Evolutionary conservation across 2,888 invertebrate genomes (phyloP), one percentile per base, ranked within the genome.

Genomic region (Stenodera caucasica): DNA sequence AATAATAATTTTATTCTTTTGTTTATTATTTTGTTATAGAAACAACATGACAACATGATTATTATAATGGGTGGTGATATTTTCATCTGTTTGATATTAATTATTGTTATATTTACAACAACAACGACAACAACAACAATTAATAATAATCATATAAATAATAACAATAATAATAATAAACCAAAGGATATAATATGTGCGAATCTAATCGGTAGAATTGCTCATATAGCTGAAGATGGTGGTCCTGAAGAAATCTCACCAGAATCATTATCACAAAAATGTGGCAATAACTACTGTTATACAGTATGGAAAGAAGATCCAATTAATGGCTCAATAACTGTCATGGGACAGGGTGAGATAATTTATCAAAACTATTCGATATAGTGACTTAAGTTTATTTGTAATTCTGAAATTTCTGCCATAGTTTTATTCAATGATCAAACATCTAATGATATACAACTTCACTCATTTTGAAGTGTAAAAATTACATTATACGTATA

Each of bases 281-380:
- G 86, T 63, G 81, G 72, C 15, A 86, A 87, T n/a, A 85, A 87
- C n/a, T 78, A 80, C 67, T 92, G 92, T 74, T 92, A 88, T 75
- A 87, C 91, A 0, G 80, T 90, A 0, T 91, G 90, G 90, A 83
- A 84, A 67, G 85, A 87, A 67, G 85, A 88, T 69, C 78, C 80
- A 8, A 85, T 83, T 11, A 88, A 88, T 70, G 84, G 85, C 66
- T 86, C 85, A 49, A 80, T 80, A 55, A 79, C 79, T 66, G 84
- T 91, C 51, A 82, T 90, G 58, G 86, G 86, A 55, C 90, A 92
- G 86, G 91, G 91, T 90, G 78, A 73, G 23, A 58, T 29, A 29
- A 4, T 29, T 11, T 14, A 49, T 11, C n/a, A n/a, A n/a, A n/a
- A n/a, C n/a, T n/a, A n/a, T n/a, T n/a, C n/a, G n/a, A n/a, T n/a